Conservation (phyloP, 2,888 invertebrate species). For the Xestia c-nigrum region DNA sequence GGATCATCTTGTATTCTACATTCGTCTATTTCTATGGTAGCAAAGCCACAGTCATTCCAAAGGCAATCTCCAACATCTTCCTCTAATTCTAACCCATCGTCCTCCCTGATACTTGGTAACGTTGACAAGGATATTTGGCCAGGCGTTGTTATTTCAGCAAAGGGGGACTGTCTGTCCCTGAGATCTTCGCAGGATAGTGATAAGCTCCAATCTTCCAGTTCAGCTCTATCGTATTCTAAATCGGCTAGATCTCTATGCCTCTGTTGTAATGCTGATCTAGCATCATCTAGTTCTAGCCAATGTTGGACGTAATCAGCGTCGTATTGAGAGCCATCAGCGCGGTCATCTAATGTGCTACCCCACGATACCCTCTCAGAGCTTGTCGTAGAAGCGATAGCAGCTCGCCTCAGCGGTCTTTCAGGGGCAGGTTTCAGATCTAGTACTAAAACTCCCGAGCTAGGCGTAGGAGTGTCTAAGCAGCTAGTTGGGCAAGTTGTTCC, state of each 20-base stretch:
- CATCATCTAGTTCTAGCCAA: constrained; percentile 94
- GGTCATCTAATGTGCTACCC: constrained; percentile 91
- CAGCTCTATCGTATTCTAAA: constrained; percentile 94
- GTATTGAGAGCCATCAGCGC: constrained; percentile 91
- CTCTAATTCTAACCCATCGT: constrained; percentile 93
- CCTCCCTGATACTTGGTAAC: constrained; percentile 94
- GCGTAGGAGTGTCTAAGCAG: constrained; percentile 90
- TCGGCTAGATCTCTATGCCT: constrained; percentile 93
- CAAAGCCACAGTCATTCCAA: constrained; percentile 94
- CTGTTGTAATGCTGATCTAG: constrained; percentile 92
- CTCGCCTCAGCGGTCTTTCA: constrained; percentile 91
- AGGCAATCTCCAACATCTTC: constrained; percentile 94
- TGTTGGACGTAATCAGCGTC: constrained; percentile 94
- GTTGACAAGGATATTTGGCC: constrained; percentile 92
- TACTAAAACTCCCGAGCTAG: constrained; percentile 91
- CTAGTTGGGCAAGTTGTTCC: constrained; percentile 89
- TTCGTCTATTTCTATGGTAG: constrained; percentile 92
- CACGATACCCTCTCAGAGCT: constrained; percentile 90
- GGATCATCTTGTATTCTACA: constrained; percentile 90
- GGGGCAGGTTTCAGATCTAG: constrained; percentile 90
- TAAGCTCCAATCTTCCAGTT: constrained; percentile 95
- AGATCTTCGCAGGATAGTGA: constrained; percentile 93
- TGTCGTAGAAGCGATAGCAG: constrained; percentile 89
- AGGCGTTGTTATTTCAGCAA: constrained; percentile 90
- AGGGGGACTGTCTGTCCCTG: constrained; percentile 89